Evolutionary conservation across 2,113 vertebrate species (phyloP).

Genomic region (Lucifuga dentata): DNA sequence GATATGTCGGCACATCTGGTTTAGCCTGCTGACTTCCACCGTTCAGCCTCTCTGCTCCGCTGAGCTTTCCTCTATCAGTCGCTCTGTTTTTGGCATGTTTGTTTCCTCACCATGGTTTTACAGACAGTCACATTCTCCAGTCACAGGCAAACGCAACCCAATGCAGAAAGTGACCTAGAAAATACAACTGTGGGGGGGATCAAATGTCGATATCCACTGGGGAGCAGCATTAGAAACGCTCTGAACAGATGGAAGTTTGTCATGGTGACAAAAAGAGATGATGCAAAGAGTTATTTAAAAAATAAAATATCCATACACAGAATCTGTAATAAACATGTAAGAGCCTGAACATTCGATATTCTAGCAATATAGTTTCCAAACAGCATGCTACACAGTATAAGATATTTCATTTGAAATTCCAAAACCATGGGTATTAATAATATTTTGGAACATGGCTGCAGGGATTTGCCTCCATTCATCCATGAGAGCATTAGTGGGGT

Average conservation of each 20-base stretch:
- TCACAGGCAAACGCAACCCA: constrained; percentile 17
- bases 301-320: too few relatives aligned
- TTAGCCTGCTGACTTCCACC: background rate
- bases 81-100: constrained; percentile 56
- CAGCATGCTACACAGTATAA: too few relatives aligned
- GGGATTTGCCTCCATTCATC: too few relatives aligned
- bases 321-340: too few relatives aligned
- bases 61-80: background rate
- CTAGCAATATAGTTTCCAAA: too few relatives aligned
- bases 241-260: constrained; percentile 12
- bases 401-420: too few relatives aligned
- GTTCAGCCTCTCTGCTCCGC: background rate
- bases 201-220: background rate
- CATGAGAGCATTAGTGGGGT: too few relatives aligned
- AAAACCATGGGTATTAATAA: too few relatives aligned
- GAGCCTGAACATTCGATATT: too few relatives aligned
- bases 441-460: too few relatives aligned
- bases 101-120: constrained; percentile 69
- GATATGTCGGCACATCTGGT: constrained; percentile 51
- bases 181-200: constrained; percentile 7
- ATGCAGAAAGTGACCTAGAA: constrained; percentile 7
- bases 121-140: constrained; percentile 22
- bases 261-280: too few relatives aligned
- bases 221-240: background rate
- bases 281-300: too few relatives aligned